Conservation (phyloP, 64 coral and sea anemone species). For the Stichodactyla helianthus region DNA sequence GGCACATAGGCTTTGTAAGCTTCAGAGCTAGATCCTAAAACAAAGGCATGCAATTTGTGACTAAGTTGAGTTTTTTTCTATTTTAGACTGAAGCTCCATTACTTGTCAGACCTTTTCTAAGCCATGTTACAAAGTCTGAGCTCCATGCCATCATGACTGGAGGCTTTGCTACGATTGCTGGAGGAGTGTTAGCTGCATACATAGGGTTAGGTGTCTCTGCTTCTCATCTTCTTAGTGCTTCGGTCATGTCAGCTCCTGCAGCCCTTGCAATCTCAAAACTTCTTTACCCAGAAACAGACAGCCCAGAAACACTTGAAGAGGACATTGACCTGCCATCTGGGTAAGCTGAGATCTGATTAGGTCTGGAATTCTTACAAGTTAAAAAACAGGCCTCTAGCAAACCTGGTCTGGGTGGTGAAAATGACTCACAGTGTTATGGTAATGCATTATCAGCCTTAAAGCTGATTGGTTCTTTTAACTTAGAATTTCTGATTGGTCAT, state of each 20-base stretch:
- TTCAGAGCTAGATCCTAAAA: too few relatives aligned
- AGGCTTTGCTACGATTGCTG: conserved; percentile 93
- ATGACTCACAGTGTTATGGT: too few relatives aligned
- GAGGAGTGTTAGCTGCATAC: conserved; percentile 81
- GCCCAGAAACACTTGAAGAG: conserved; percentile 69
- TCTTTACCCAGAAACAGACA: conserved; percentile 81
- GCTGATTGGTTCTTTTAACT: too few relatives aligned
- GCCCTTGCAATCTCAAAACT: conserved; percentile 83
- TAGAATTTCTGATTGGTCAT: too few relatives aligned
- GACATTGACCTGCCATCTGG: conserved; percentile 79
- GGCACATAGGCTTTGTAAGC: too few relatives aligned
- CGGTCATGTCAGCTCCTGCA: conserved; percentile 93
- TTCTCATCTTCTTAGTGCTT: conserved; percentile 83
- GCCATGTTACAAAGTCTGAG: conserved; percentile 88
- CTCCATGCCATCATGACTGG: conserved; percentile 95
- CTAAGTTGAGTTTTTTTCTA: not conserved
- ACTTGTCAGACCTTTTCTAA: conserved; percentile 70
- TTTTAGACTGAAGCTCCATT: conserved; percentile 84
- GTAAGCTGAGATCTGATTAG: conserved; percentile 25
- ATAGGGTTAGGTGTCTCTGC: conserved; percentile 77
- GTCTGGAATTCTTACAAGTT: not conserved
- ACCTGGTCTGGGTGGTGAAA: too few relatives aligned
- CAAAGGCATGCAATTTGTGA: too few relatives aligned
- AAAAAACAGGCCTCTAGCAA: too few relatives aligned
- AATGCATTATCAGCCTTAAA: too few relatives aligned